Evolutionary conservation across 2,797 vertebrate species (phyloP).

Genomic region (Anguilla marmorata): DNA sequence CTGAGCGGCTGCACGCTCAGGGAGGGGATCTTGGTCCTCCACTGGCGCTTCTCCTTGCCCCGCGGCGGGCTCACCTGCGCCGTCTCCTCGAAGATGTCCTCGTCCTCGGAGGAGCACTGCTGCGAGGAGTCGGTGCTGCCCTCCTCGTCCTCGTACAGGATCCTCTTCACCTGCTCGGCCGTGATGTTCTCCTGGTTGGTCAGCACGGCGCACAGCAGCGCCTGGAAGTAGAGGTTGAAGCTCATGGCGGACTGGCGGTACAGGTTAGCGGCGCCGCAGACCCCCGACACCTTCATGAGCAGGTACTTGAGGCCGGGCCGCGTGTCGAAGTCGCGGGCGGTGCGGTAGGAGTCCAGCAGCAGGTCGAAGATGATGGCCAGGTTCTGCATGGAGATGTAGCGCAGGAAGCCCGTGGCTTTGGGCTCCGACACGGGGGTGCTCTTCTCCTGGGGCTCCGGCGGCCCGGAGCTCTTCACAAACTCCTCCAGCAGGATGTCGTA

Average conservation of each 20-base stretch:
- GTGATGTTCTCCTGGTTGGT: constrained; percentile 88
- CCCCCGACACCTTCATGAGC: constrained; percentile 95
- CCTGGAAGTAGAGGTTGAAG: constrained; percentile 96
- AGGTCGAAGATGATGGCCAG: constrained; percentile 95
- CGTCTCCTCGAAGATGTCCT: constrained; percentile 97
- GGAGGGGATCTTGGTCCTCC: constrained; percentile 81
- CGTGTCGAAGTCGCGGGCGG: constrained; percentile 92
- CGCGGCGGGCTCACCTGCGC: constrained; percentile 94
- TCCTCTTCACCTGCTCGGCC: constrained; percentile 89
- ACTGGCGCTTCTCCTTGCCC: constrained; percentile 84
- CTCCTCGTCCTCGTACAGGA: constrained; percentile 90
- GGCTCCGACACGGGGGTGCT: constrained; percentile 74
- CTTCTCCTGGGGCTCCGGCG: constrained; percentile 71
- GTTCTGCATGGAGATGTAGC: constrained; percentile 98
- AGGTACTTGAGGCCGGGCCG: constrained; percentile 94
- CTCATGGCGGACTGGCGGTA: constrained; percentile 97
- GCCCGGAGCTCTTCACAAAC: constrained; percentile 84
- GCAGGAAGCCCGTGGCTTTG: constrained; percentile 84
- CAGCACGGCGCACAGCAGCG: constrained; percentile 85
- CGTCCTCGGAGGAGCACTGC: constrained; percentile 92
- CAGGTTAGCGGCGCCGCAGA: constrained; percentile 90
- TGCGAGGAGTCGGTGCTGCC: constrained; percentile 91
- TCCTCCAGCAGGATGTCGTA: constrained; percentile 93
- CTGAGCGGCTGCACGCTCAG: constrained; percentile 85
- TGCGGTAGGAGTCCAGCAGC: constrained; percentile 93